Percentiles rank a stretch among this genome's conserved stretches.
These are phyloP conservation scores for Daubentonia madagascariensis DNA, from an alignment of 2,113 vertebrate species.

Conservation along the genomic window DNA sequence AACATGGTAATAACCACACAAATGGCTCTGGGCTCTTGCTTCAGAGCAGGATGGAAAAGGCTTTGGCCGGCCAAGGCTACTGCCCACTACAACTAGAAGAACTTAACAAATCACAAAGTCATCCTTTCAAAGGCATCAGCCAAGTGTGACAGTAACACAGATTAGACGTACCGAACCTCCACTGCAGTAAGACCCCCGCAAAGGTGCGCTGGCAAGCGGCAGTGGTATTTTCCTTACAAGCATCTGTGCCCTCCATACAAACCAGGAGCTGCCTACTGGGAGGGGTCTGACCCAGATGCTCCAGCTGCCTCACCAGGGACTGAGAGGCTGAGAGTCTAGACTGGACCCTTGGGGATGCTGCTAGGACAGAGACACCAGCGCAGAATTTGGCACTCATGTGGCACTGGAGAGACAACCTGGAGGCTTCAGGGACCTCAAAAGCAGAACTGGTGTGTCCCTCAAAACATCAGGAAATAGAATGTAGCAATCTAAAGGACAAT, in stretches of 20 bases:
- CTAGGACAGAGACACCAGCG: neutral
- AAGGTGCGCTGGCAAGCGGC: neutral
- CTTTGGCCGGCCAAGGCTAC: fast-evolving
- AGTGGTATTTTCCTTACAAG: neutral
- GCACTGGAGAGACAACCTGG: too few relatives aligned
- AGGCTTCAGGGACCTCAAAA: neutral
- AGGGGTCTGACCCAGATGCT: too few relatives aligned
- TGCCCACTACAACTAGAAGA: neutral
- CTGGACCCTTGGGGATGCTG: neutral
- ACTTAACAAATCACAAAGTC: neutral
- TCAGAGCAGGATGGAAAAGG: neutral
- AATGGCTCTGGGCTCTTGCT: neutral
- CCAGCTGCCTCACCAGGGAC: neutral
- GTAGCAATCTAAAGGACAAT: neutral
- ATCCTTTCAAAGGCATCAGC: neutral
- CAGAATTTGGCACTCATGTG: fast-evolving
- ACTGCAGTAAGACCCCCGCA: fast-evolving
- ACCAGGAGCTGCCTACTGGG: neutral
- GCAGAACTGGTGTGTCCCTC: neutral
- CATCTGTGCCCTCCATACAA: neutral
- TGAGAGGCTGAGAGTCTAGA: neutral
- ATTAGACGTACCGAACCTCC: fast-evolving
- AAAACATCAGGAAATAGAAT: neutral
- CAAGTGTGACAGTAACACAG: fast-evolving
- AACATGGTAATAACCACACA: neutral